Percentiles rank a stretch among this genome's conserved stretches.
Conservation (phyloP, 2,888 invertebrate species). For the Megaustenia siamemsis region DNA sequence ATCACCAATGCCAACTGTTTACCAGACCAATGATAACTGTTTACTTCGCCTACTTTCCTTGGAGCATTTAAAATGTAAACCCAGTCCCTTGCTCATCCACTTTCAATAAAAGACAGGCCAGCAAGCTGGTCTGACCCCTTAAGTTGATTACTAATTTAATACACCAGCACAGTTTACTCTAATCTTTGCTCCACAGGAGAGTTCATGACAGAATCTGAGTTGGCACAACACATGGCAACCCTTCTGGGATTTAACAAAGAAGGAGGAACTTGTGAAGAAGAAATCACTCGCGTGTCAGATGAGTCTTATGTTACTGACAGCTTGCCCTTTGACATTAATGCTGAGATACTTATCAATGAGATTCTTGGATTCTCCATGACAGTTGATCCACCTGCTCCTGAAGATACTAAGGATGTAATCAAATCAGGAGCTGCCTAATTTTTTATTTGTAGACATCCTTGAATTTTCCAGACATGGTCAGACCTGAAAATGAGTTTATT, state of each 20-base stretch:
- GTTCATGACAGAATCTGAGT: slow-evolving; percentile 79
- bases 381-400: slow-evolving; percentile 54
- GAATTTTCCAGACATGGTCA: neutral
- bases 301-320: slow-evolving; percentile 76
- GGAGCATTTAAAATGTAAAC: too few relatives aligned
- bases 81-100: too few relatives aligned
- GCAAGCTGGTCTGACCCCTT: too few relatives aligned
- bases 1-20: too few relatives aligned
- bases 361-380: slow-evolving; percentile 77
- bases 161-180: slow-evolving; percentile 21
- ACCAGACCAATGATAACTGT: too few relatives aligned
- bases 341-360: slow-evolving; percentile 77
- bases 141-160: too few relatives aligned
- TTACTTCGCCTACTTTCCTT: too few relatives aligned
- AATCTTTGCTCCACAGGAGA: slow-evolving; percentile 73
- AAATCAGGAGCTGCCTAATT: slow-evolving; percentile 44
- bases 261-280: slow-evolving; percentile 78
- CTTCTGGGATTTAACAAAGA: slow-evolving; percentile 78
- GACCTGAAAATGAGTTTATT: neutral
- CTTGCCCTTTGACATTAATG: slow-evolving; percentile 76
- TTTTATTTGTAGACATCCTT: neutral
- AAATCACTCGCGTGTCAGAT: slow-evolving; percentile 70
- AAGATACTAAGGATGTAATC: slow-evolving; percentile 48
- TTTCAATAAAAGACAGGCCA: too few relatives aligned
- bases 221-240: slow-evolving; percentile 79